These are phyloP conservation scores for Macaria liturata DNA, from an alignment of 2,888 invertebrate genomes.

Conservation along the genomic window DNA sequence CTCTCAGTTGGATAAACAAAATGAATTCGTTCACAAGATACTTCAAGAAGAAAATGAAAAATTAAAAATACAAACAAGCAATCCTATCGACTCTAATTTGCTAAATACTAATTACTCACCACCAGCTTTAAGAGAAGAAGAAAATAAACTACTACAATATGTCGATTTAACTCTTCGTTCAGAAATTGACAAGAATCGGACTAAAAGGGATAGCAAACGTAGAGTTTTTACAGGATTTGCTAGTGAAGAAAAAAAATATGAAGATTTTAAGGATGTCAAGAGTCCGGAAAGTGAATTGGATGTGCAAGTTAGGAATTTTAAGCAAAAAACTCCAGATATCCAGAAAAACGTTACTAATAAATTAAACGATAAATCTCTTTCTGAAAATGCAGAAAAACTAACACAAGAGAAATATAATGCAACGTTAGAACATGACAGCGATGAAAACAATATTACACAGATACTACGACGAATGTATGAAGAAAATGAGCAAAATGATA, in stretches of 20 bases:
- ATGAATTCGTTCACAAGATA: slow-evolving; percentile 53
- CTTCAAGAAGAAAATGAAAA: slow-evolving; percentile 56
- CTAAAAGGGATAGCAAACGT: slow-evolving; percentile 1
- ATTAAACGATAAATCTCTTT: too few species aligned
- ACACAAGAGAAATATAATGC: too few species aligned
- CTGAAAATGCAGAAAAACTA: too few species aligned
- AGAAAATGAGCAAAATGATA: too few species aligned
- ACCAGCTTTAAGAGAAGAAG: not conserved
- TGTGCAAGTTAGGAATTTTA: slow-evolving; percentile 33
- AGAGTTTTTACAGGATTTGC: slow-evolving; percentile 9
- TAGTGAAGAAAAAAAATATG: slow-evolving; percentile 2
- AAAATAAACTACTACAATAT: not conserved
- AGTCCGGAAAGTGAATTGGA: slow-evolving; percentile 23
- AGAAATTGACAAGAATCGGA: slow-evolving; percentile 1
- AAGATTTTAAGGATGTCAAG: slow-evolving; percentile 7
- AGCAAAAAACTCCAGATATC: too few species aligned
- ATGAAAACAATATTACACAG: too few species aligned
- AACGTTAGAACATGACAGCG: too few species aligned
- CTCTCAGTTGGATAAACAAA: slow-evolving; percentile 50
- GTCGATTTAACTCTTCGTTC: slow-evolving; percentile 15
- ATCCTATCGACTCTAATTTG: slow-evolving; percentile 22
- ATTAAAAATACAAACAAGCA: slow-evolving; percentile 32
- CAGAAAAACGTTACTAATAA: too few species aligned
- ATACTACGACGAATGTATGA: too few species aligned
- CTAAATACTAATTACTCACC: not conserved